Evolutionary conservation across 2,888 invertebrate genomes (phyloP), one percentile per base, ranked within the genome.

Genomic region (Ypsolopha scabrella): DNA sequence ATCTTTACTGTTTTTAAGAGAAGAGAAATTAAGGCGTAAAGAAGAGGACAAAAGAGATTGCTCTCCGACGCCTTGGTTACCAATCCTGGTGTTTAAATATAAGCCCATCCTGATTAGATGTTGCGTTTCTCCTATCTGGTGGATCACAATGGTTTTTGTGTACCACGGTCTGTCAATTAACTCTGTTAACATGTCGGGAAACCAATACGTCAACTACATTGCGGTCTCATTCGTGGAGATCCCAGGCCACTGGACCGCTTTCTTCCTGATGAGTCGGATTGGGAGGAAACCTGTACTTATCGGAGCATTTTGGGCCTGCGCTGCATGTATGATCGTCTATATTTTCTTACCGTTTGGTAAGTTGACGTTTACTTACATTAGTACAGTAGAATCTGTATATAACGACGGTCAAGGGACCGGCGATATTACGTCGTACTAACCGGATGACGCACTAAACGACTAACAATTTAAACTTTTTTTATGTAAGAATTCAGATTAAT

Each of bases 101-200:
- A 74, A 72, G 54, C 61, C 58, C 36, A 66, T 80, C 1, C 52
- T 80, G 44, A 35, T 69, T 1, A 62, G 75, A 2, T 71, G 72
- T 38, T 13, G 67, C 3, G 67, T 77, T 13, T 68, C 80, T 0
- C 77, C 89, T 2, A 75, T 91, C 46, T 91, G 90, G 74, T 91
- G 91, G 91, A 82, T 91, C 36, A 89, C 91, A 0, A 89, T 85
- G 51, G 89, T 90, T 0, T 89, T 92, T 55, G 87, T 92, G 1
- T 92, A 90, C 67, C 92, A 91, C 59, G 92, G 92, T 0, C 66
- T 92, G 47, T 89, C 90, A 0, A 75, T 92, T 39, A 91, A 90
- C 65, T 88, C 92, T 0, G 90, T 90, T 0, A 86, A 89, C 11
- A 75, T 92, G 57, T 87, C 88, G 0, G 91, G 91, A 6, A 89